Evolutionary conservation across 2,888 invertebrate species (phyloP), one percentile per base, ranked within the genome.

Genomic region (Eulithis testata): DNA sequence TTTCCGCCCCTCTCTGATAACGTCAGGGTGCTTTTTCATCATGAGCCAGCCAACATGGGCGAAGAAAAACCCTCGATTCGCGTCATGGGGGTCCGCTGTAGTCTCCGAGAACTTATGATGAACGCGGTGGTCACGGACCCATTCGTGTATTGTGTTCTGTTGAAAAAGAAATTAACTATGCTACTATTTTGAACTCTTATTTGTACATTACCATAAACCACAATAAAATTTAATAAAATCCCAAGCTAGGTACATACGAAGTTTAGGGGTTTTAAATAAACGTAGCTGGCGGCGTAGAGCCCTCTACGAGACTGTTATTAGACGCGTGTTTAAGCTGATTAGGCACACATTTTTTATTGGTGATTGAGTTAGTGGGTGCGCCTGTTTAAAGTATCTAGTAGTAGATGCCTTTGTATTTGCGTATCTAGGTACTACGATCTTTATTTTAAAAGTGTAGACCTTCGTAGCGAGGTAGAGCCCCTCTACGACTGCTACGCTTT

Each of bases 21-120:
- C 97, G 66, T 97, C 96, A 0, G 97, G 97, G 84, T 98, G 98
- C 84, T 98, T 98, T 76, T 95, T 95, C 95, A 96, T 95, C 95
- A 97, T 96, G 27, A 98, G 93, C 99, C 98, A 99, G 27, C 98
- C 98, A 45, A 98, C 95, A 84, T 99, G 98, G 0, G 98, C 94
- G 89, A 98, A 99, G 91, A 97, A 97, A 89, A 99, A 98, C 0
- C 98, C 98, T 7, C 97, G 94, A 63, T 94, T 94, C 4, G 95
- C 95, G 83, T 97, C 95, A 83, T 97, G 97, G 0, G 97, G 97
- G 88, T 97, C 97, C 0, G 97, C 97, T 73, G 95, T 94, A 0
- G 96, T 97, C 83, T 97, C 97, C 0, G 94, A 94, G 86, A 93
- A 95, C 83, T 96, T 96, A 82, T 96, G 96, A 77, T 97, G 96